These are phyloP conservation scores for Rotaria macrura DNA, from an alignment of 2,888 invertebrate species.

Conservation along the genomic window DNA sequence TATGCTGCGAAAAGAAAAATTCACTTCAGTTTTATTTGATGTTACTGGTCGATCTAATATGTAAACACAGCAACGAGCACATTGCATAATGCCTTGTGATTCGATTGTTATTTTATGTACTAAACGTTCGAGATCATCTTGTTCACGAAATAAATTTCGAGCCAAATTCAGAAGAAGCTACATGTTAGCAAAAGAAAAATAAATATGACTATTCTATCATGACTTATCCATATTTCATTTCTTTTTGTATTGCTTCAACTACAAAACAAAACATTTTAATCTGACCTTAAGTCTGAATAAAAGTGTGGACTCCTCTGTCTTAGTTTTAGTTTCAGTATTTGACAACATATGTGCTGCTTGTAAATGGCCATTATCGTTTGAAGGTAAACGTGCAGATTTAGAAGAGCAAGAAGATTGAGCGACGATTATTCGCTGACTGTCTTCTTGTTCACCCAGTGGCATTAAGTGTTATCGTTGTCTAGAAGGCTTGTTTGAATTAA, in stretches of 20 bases:
- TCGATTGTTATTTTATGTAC: slow-evolving; percentile 95
- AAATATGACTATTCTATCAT: too few relatives aligned
- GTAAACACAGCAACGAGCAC: slow-evolving; percentile 81
- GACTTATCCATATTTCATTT: too few relatives aligned
- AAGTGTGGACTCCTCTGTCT: neutral
- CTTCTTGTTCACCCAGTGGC: neutral
- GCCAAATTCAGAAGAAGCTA: slow-evolving; percentile 80
- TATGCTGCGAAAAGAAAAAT: neutral
- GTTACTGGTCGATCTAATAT: slow-evolving; percentile 43
- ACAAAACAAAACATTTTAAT: neutral
- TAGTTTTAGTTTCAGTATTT: neutral
- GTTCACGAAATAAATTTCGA: slow-evolving; percentile 85
- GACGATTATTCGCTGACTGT: neutral
- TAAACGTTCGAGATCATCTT: slow-evolving; percentile 80
- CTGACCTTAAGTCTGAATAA: slow-evolving; percentile 8
- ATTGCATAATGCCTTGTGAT: slow-evolving; percentile 77
- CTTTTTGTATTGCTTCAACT: too few relatives aligned
- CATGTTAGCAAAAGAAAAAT: slow-evolving; percentile 35
- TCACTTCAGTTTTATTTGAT: neutral
- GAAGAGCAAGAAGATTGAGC: neutral
- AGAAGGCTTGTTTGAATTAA: neutral
- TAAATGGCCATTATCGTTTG: neutral
- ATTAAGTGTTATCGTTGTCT: neutral
- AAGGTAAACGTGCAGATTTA: neutral
- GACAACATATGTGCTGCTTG: neutral